Evolutionary conservation across 2,113 vertebrate species (phyloP), one percentile per base, ranked within the genome.

Genomic region (Bubo scandiacus): DNA sequence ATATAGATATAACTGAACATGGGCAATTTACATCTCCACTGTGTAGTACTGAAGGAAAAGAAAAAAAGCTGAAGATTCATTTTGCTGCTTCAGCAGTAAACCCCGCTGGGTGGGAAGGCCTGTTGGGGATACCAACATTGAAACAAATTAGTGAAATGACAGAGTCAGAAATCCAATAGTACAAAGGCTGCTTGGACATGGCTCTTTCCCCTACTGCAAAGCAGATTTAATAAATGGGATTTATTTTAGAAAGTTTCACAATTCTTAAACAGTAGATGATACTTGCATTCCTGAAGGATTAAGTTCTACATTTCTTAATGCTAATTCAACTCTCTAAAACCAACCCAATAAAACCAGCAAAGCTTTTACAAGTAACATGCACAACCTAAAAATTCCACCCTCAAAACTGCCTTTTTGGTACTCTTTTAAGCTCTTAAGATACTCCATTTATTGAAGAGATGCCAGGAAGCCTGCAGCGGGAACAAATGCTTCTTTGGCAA

Each of bases 171-270:
- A 96, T 54, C 72, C 88, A 83, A 86, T 17, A 93, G 96, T 17
- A 83, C 36, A 38, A 29, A 94, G 75, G 38, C 88, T 92, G 84
- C 40, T 34, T 81, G 94, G 86, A 78, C 49, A 63, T 54, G 92
- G 65, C 71, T 93, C 74, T 84, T 88, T 94, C 91, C 96, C 96
- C 96, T 92, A 30, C 52, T 80, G 92, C 94, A 95, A 32, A 72
- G 81, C 68, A 94, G 72, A 95, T 79, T 92, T 95, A 96, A 93
- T 92, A 97, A 97, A 97, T 70, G 95, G 91, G 91, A 95, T 92
- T 90, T 97, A 94, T 96, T 97, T 97, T 73, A 94, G 84, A 95
- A 95, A 97, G 96, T 97, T 98, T 97, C 97, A 97, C 97, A 79
- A 95, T 72, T 82, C 85, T 96, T 91, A 95, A 96, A 85, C 95